Percentiles rank a stretch among this genome's conserved stretches.
Evolutionary conservation across 2,113 vertebrate species (phyloP).

Genomic region (Chaetodon auriga): DNA sequence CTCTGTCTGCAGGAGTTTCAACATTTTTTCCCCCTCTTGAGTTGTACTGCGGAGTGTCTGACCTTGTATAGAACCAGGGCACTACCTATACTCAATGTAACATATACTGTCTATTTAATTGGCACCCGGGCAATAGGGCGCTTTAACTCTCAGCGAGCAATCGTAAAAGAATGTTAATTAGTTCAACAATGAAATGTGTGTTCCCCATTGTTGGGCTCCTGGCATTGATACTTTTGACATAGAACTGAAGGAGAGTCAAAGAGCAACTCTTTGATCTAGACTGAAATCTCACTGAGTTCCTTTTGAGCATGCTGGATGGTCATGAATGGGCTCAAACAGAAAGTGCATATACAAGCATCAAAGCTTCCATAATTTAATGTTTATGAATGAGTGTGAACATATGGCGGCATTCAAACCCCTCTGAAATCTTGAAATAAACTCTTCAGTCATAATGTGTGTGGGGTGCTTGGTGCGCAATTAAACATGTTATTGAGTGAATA

Average conservation of each 20-base stretch:
- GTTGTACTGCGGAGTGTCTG: slow-evolving; percentile 49
- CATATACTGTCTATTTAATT: slow-evolving; percentile 71
- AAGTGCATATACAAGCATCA: not conserved
- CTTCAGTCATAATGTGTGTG: not conserved
- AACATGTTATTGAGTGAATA: slow-evolving; percentile 21
- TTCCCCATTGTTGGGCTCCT: slow-evolving; percentile 67
- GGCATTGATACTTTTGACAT: slow-evolving; percentile 71
- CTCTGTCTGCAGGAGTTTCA: slow-evolving; percentile 59
- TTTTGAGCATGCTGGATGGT: slow-evolving; percentile 19
- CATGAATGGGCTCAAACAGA: slow-evolving; percentile 22
- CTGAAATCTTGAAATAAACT: slow-evolving; percentile 1
- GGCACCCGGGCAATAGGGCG: slow-evolving; percentile 54
- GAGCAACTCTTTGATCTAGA: slow-evolving; percentile 66
- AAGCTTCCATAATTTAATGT: slow-evolving; percentile 10
- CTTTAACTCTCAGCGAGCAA: slow-evolving; percentile 71
- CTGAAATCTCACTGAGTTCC: slow-evolving; percentile 39
- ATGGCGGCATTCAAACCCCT: not conserved
- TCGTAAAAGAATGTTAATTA: slow-evolving; percentile 81
- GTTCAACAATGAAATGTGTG: slow-evolving; percentile 73
- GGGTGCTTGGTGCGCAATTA: not conserved
- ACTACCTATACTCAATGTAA: slow-evolving; percentile 55
- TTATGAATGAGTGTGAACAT: slow-evolving; percentile 26
- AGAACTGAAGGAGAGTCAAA: slow-evolving; percentile 62
- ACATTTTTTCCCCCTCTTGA: slow-evolving; percentile 43
- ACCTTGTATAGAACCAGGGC: slow-evolving; percentile 30